Base-by-base conservation (phyloP, 2,888 invertebrate genomes). In the Rhingia rostrata region DNA sequence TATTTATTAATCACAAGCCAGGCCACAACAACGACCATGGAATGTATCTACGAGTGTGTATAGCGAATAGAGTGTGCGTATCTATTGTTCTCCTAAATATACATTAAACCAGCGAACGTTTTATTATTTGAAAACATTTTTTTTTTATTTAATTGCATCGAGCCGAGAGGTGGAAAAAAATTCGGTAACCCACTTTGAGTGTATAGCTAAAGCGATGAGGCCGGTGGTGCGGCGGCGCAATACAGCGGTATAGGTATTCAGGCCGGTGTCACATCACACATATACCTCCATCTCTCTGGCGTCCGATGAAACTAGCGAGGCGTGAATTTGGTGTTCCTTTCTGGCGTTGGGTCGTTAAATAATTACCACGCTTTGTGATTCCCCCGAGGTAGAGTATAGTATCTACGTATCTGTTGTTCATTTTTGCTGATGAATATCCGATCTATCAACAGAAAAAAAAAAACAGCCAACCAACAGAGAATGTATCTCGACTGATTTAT, bases 311-410 rank as follows among this genome's bases (percentile, higher is more conserved):
- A 78, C 73, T 67, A 69, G 75, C 80, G 51, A 86, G 70, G 85
- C 78, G 82, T 78, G 79, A 83, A 86, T 80, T 75, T 72, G 64
- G 80, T 75, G 84, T 75, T 80, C 74, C 80, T 80, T 66, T 80
- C 70, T 70, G 79, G 79, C 79, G 79, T 83, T 83, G 79, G 79
- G 73, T 79, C 83, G 83, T 83, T 83, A 83, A 83, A 83, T 79
- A 83, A 83, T 83, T 79, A 83, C 79, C 83, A 83, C 79, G 83
- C 83, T 83, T 79, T 64, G 79, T 83, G 83, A 83, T 83, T 83
- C 78, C 63, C 72, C 61, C 22, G 33, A 35, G 30, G 30, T 39
- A 9, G 43, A 39, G 37, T 32, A 45, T 3, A 39, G 41, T 47
- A 43, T 60, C 37, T 73, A 33, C 10, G 37, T 41, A 33, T 22